These are phyloP conservation scores for Proales similis DNA, from an alignment of 1,140 invertebrate genomes.

Conservation along the genomic window DNA sequence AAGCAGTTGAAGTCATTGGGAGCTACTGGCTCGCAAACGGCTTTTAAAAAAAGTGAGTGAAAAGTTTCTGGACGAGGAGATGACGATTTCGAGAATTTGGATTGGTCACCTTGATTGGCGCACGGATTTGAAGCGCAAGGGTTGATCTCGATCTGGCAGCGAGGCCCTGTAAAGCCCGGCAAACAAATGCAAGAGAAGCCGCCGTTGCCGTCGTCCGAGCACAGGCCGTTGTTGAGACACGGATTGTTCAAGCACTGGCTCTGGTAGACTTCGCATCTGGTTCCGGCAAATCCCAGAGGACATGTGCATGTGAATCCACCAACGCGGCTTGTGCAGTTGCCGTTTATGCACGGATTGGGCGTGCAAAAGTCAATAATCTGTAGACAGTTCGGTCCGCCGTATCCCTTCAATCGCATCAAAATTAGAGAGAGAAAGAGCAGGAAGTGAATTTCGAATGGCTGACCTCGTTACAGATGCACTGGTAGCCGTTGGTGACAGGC, in stretches of 20 bases:
- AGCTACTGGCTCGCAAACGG: neutral
- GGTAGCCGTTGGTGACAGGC: slow-evolving; percentile 3
- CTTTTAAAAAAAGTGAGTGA: too few relatives aligned
- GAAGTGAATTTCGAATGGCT: neutral
- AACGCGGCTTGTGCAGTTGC: slow-evolving; percentile 10
- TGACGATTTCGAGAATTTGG: too few relatives aligned
- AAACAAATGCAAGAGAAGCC: slow-evolving; percentile 20
- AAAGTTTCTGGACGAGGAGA: too few relatives aligned
- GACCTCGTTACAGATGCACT: slow-evolving; percentile 28
- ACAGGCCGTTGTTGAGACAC: slow-evolving; percentile 40
- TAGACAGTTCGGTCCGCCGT: slow-evolving; percentile 40
- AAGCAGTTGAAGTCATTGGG: slow-evolving; percentile 39
- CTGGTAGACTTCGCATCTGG: slow-evolving; percentile 28
- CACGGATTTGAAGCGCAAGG: slow-evolving; percentile 38
- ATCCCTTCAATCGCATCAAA: slow-evolving; percentile 31
- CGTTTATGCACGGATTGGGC: slow-evolving; percentile 35
- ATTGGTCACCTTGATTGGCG: slow-evolving; percentile 39
- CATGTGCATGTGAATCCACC: slow-evolving; percentile 40
- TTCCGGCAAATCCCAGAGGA: slow-evolving; percentile 24
- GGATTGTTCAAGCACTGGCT: slow-evolving; percentile 39
- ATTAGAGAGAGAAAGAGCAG: neutral
- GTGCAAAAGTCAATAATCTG: slow-evolving; percentile 16
- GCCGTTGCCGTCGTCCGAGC: slow-evolving; percentile 21
- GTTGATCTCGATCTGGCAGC: slow-evolving; percentile 41
- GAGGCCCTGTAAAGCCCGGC: slow-evolving; percentile 41